Conservation (phyloP, 2,113 vertebrate genomes). For the Mugil cephalus region DNA sequence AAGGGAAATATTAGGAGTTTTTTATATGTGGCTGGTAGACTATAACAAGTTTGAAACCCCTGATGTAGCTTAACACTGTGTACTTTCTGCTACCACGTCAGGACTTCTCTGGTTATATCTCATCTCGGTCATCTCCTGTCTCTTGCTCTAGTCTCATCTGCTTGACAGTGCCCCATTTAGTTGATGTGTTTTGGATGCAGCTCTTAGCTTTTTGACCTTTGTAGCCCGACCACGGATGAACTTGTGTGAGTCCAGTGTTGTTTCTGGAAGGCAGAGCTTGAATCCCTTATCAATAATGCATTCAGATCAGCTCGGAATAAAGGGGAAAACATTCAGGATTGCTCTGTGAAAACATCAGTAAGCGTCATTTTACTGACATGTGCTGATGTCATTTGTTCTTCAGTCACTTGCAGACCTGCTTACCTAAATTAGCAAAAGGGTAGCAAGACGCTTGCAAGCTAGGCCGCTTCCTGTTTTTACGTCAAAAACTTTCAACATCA, state of each 20-base stretch:
- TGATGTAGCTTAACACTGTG: not conserved
- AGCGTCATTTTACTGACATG: not conserved
- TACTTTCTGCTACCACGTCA: not conserved
- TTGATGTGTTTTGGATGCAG: conserved; percentile 8
- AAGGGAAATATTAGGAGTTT: too few species aligned
- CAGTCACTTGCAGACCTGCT: conserved; percentile 18
- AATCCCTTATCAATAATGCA: not conserved
- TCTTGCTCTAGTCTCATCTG: conserved; percentile 14
- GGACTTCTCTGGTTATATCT: not conserved
- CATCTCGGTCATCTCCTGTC: not conserved
- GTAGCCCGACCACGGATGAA: conserved; percentile 13
- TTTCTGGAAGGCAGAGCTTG: not conserved
- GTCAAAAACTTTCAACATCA: not conserved
- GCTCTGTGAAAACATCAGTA: too few species aligned
- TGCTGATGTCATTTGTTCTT: not conserved
- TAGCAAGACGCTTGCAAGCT: not conserved
- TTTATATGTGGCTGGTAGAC: too few species aligned
- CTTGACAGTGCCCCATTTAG: conserved; percentile 22
- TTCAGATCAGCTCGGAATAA: not conserved
- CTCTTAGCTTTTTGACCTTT: conserved; percentile 29
- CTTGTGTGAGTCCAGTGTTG: not conserved
- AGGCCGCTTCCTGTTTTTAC: conserved; percentile 1
- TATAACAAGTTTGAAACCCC: too few species aligned
- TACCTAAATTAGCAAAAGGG: conserved; percentile 32
- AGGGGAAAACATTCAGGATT: not conserved